Base-by-base conservation (phyloP, 2,113 vertebrate genomes). In the Podarcis muralis region DNA sequence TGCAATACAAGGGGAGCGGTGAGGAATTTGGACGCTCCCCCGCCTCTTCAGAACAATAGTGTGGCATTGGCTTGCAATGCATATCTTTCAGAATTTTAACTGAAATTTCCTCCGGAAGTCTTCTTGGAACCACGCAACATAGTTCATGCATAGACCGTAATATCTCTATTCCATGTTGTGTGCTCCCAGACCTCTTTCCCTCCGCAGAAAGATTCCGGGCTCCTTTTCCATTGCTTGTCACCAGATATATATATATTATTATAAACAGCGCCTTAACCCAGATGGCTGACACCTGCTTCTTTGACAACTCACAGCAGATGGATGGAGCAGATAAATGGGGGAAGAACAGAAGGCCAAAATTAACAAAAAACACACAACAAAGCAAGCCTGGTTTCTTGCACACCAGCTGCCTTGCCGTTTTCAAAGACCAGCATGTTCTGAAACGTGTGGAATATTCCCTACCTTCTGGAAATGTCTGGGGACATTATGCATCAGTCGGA, bases 251-350 rank as follows among this genome's bases (percentile, higher is more conserved):
- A 4, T 11, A 4, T 5, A 23, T 65, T 2, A 30, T 23, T 43
- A 43, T 53, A 69, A 30, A 16, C 57, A 40, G 15, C 15, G 53
- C 72, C 30, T 81, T 5, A 4, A 15, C 0, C 0, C 71, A 37
- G 2, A 20, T 25, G 69, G 16, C 35, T 37, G 9, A 25, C 59
- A 3, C 4, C 79, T 69, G 75, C 6, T 2, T 0, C 0, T n/a
- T 1, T 11, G 0, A 15, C 1, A 0, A 35, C 30, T 32, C 6
- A 1, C n/a, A 25, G 40, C 48, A 59, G 79, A 15, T 62, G 66
- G 48, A 15, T 66, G 57, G 37, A 75, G 22, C 11, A 32, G 71
- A 25, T 35, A 25, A 43, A 37, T 48, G 82, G 72, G 18, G 1
- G 65, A 88, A 37, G 65, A 88, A 37, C 1, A 32, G 20, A 35